Base-by-base conservation (phyloP, 30 jellyfish, hydroid and myxozoan species). In the Chrysaora quinquecirrha region DNA sequence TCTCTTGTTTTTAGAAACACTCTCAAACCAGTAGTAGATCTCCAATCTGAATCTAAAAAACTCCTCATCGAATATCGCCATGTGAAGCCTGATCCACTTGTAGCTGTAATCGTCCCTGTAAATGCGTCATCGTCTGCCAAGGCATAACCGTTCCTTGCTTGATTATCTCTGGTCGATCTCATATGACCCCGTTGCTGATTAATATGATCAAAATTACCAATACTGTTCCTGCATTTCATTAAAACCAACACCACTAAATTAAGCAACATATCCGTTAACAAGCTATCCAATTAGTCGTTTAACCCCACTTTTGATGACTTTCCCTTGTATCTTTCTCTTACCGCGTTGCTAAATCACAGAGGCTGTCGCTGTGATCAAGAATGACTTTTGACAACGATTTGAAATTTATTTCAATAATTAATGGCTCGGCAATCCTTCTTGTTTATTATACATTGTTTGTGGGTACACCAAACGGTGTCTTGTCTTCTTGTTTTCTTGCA, bases 1-100 rank as follows among this genome's bases (percentile, higher is more conserved):
- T 78, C 93, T 20, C 28, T 72, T 48, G 96, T 87, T 24, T 90
- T 78, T 32, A 87, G 61, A 1, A 70, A 65, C n/a, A 87, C 88
- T 28, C 73, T 73, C 32, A 49, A 65, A 1, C 85, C 63, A 31
- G 54, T 80, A 24, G 62, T 68, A 3, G 34, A 43, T 24, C 30
- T 60, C 90, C 90, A 80, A 2, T 52, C 76, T 0, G 83, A 27
- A 30, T 66, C 90, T 48, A 29, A 61, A 46, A 80, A 80, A 21
- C 30, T 19, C 50, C 63, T 38, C 20, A 28, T 35, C 14, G 90
- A 79, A 38, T 80, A 80, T 22, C 76, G 1, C 43, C 83, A 78
- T 64, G 83, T 46, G 66, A 80, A 80, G 34, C 90, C 90, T 23
- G 76, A 68, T 32, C 90, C 90, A 19, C 66, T 72, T 3, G 48